These are phyloP conservation scores for Pitta sordida DNA, from an alignment of 2,113 vertebrate genomes.

Conservation along the genomic window DNA sequence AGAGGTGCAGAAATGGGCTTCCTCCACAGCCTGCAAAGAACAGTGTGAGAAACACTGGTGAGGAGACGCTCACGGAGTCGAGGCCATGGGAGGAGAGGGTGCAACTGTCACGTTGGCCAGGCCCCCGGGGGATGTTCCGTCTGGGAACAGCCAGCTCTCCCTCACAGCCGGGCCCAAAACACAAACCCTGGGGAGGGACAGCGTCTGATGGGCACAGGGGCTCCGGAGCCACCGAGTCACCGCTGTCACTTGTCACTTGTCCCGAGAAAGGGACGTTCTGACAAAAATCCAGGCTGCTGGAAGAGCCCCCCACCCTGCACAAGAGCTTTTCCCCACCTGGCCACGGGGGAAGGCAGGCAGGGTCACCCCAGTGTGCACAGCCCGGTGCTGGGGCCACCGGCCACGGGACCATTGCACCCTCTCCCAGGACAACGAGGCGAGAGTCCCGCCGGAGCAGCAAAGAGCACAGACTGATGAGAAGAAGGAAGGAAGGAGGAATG, in stretches of 20 bases:
- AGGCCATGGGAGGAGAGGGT: slow-evolving; percentile 67
- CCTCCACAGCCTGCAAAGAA: slow-evolving; percentile 85
- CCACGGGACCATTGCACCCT: slow-evolving; percentile 80
- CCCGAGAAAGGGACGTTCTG: not conserved
- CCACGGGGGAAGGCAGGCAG: accelerated
- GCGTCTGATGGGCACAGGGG: not conserved
- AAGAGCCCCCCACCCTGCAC: not conserved
- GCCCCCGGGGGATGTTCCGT: not conserved
- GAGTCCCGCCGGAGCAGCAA: slow-evolving; percentile 75
- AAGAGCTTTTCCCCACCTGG: not conserved
- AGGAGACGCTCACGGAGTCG: slow-evolving; percentile 70
- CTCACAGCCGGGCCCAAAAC: accelerated
- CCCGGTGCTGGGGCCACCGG: not conserved
- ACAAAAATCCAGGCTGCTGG: not conserved
- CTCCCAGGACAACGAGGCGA: slow-evolving; percentile 82
- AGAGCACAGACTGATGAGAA: slow-evolving; percentile 77
- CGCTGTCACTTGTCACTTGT: accelerated
- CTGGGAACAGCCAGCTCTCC: not conserved
- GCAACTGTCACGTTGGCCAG: not conserved
- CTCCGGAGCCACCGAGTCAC: not conserved
- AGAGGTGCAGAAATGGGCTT: slow-evolving; percentile 79
- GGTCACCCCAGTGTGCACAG: not conserved
- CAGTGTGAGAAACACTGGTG: slow-evolving; percentile 67
- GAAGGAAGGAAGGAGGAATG: slow-evolving; percentile 71
- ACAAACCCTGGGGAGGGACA: accelerated